A percentile compares a stretch with the other conserved stretches of the same genome.
Evolutionary conservation across 2,113 vertebrate genomes (phyloP).

Genomic region (Gorsachius goisagi): DNA sequence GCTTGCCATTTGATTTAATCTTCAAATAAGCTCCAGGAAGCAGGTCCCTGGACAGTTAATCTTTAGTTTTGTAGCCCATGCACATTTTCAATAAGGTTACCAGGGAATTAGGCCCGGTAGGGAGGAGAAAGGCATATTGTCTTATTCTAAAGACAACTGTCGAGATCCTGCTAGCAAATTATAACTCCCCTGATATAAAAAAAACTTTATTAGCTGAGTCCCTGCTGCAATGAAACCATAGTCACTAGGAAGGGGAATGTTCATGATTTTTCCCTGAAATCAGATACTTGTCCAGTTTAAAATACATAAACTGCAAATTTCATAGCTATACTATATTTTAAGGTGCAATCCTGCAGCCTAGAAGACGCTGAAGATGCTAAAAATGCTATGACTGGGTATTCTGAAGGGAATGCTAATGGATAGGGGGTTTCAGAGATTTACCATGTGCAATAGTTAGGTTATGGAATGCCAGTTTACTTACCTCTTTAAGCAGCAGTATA

Average conservation of each 20-base stretch:
- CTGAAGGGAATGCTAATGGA: background rate
- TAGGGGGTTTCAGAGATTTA: background rate
- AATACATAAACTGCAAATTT: background rate
- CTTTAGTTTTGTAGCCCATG: conserved; percentile 80
- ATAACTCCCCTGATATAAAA: conserved; percentile 53
- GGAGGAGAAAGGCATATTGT: conserved; percentile 66
- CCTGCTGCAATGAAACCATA: background rate
- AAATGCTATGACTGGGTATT: background rate
- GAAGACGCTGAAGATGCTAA: background rate
- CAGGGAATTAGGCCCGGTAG: conserved; percentile 71
- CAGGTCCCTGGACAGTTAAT: conserved; percentile 79
- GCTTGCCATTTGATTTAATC: conserved; percentile 83
- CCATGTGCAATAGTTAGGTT: background rate
- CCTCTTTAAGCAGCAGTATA: background rate
- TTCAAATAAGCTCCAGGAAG: conserved; percentile 79
- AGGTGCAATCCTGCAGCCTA: background rate
- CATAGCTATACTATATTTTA: background rate
- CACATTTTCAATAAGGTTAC: conserved; percentile 81
- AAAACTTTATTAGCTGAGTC: conserved; percentile 56
- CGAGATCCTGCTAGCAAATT: conserved; percentile 60
- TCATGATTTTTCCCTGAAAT: background rate
- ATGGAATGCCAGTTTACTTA: background rate
- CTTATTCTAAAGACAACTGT: conserved; percentile 67
- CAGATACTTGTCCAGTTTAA: background rate
- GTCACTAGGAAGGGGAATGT: background rate